phyloP scores from a whole-genome alignment of 2,888 invertebrate species.

The Ennomos quercinarius region DNA sequence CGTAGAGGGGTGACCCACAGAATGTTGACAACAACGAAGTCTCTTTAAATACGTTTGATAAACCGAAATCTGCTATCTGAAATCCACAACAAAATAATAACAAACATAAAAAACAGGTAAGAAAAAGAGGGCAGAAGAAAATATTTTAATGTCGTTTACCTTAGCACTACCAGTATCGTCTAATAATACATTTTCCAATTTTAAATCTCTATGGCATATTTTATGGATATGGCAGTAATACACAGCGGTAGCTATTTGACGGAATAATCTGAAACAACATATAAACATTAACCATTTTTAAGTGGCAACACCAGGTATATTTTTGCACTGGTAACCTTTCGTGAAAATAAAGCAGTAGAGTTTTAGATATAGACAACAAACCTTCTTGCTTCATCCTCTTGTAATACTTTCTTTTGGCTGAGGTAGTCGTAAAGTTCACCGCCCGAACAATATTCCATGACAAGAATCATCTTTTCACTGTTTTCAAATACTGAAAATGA shows the following conservation, averaged over 20 bases:
- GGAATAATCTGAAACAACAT: conserved; percentile 90
- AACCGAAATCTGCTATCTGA: conserved; percentile 99
- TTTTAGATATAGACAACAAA: conserved; percentile 38
- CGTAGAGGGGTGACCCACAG: conserved; percentile 98
- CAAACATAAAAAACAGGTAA: neutral
- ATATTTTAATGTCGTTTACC: conserved; percentile 79
- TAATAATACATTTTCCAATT: conserved; percentile 96
- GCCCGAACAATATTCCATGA: conserved; percentile 99
- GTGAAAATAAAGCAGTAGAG: neutral
- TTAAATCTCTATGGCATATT: conserved; percentile 98
- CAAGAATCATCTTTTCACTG: conserved; percentile 99
- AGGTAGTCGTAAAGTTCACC: conserved; percentile 99
- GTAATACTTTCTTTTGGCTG: conserved; percentile 95
- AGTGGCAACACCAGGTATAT: neutral
- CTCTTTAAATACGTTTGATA: conserved; percentile 98
- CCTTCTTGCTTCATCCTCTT: conserved; percentile 95
- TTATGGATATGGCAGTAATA: conserved; percentile 99
- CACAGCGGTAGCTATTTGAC: conserved; percentile 98
- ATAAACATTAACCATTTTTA: conserved; percentile 1
- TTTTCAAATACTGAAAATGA: conserved; percentile 97
- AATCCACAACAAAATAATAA: conserved; percentile 38
- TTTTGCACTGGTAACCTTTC: neutral
- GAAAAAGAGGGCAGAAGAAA: neutral
- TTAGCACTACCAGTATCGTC: conserved; percentile 98
- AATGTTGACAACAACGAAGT: conserved; percentile 95